Evolutionary conservation across 2,113 vertebrate species (phyloP), one percentile per base, ranked within the genome.

Genomic region (Gasterosteus aculeatus): DNA sequence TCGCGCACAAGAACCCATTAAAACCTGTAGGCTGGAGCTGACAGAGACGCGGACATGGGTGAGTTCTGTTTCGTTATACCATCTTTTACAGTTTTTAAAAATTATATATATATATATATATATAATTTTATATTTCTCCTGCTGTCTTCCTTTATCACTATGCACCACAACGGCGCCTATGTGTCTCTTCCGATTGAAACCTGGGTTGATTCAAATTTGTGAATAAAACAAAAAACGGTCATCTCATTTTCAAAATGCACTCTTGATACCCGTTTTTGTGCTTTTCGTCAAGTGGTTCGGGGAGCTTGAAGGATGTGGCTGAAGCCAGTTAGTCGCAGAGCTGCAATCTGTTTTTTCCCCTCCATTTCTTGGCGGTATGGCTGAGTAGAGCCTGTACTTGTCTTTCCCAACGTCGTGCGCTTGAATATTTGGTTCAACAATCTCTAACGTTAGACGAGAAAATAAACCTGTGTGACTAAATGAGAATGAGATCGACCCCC

Each of bases 41-140:
- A 93, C 84, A 85, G 80, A 93, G 78, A 87, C 74, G 91, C 92
- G 86, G 93, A 92, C 85, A 94, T 94, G 93, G 92, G 93, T 94
- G 85, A 94, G 93, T 94, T 86, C 35, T 71, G 42, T 54, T 39
- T 49, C 69, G n/a, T 73, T 35, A 64, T 66, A 51, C 15, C 58
- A 3, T 81, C 5, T 61, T 78, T 56, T 7, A 38, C 2, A 58
- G 61, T 51, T 82, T 49, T 10, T 15, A 68, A 72, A 77, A 65
- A 77, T 33, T 38, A 38, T 38, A 38, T 38, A 38, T 38, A 38
- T 38, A 38, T 38, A 38, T 38, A 38, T 38, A 38, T 38, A 38
- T 38, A 38, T 38, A n/a, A n/a, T n/a, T n/a, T 5, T 38, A 38
- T 38, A 29, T 11, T 16, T 35, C 39, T 64, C 38, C 19, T n/a